Evolutionary conservation across 2,113 vertebrate genomes (phyloP).

Genomic region (Apus apus): DNA sequence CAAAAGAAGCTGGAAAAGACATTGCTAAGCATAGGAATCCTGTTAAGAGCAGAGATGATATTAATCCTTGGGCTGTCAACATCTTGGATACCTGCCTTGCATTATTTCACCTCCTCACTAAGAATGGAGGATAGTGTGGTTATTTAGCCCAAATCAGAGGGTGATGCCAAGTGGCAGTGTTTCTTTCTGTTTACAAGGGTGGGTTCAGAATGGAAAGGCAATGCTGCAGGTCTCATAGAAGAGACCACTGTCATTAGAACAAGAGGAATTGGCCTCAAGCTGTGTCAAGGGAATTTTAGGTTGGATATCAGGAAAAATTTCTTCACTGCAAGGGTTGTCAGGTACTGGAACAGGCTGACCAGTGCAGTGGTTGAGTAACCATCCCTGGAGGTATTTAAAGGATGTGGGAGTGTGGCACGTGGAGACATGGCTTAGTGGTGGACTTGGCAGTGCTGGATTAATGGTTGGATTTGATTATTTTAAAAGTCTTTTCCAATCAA

Average conservation of each 20-base stretch:
- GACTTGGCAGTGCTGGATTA: no score
- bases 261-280: no score
- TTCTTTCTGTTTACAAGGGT: background rate
- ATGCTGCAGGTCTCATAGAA: background rate
- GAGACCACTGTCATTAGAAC: background rate
- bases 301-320: no score
- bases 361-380: no score
- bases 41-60: background rate
- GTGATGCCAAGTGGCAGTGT: background rate
- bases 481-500: no score
- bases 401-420: no score
- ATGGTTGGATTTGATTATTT: no score
- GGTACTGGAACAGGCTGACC: no score
- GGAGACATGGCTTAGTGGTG: no score
- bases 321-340: no score
- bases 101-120: background rate
- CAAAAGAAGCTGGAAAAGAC: background rate
- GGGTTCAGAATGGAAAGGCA: background rate
- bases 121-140: background rate
- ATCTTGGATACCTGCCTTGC: background rate
- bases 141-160: background rate
- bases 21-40: background rate
- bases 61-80: background rate
- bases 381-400: no score
- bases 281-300: no score